These are phyloP conservation scores for Trachemys scripta DNA, from an alignment of 2,113 vertebrate species.

Conservation along the genomic window DNA sequence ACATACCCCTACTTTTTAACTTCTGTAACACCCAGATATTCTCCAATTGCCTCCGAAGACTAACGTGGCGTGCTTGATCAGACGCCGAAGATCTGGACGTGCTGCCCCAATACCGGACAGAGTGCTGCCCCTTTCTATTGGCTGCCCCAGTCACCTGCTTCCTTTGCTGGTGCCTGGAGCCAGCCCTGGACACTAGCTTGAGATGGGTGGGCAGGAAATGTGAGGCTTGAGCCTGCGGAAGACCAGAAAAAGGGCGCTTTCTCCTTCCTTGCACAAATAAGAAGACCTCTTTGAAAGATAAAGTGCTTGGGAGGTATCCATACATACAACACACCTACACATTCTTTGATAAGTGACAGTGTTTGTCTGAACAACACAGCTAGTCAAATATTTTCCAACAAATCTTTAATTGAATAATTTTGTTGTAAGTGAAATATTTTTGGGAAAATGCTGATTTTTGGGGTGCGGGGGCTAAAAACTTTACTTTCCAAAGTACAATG, in stretches of 20 bases:
- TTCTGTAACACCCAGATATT: background rate
- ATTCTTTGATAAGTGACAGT: background rate
- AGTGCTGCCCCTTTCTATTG: too few relatives aligned
- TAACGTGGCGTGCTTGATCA: too few relatives aligned
- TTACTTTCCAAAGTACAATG: too few relatives aligned
- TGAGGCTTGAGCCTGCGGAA: background rate
- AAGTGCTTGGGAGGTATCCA: background rate
- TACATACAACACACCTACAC: background rate
- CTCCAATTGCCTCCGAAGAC: background rate
- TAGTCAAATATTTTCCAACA: fast-evolving
- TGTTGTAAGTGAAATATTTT: too few relatives aligned
- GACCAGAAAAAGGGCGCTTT: background rate
- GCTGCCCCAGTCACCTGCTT: too few relatives aligned
- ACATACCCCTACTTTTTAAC: fast-evolving
- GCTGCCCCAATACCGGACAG: too few relatives aligned
- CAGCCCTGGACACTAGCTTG: background rate
- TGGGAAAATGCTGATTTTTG: too few relatives aligned
- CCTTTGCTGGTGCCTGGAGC: too few relatives aligned
- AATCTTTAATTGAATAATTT: background rate
- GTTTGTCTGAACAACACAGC: background rate
- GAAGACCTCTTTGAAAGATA: background rate
- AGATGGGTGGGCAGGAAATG: background rate
- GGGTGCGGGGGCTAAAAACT: too few relatives aligned
- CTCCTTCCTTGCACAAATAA: background rate
- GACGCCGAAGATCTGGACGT: too few relatives aligned